phyloP scores from a whole-genome alignment of 2,888 invertebrate genomes.

The Acronicta psi region DNA sequence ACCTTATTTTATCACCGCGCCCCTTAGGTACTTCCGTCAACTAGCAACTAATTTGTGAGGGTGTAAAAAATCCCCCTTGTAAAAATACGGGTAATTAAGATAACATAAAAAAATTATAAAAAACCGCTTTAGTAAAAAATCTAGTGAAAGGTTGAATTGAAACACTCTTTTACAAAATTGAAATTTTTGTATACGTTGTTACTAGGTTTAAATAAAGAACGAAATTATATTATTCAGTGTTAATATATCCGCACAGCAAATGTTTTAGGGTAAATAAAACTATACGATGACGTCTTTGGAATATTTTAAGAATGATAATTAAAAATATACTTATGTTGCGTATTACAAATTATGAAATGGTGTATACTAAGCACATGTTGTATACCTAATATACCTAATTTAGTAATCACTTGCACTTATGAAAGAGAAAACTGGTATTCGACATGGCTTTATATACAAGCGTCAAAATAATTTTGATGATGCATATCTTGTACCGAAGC shows the following conservation, averaged over 20 bases:
- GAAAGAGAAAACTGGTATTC: neutral
- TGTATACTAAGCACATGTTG: neutral
- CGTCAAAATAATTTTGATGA: too few species aligned
- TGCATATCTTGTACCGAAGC: too few species aligned
- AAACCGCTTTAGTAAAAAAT: conserved; percentile 41
- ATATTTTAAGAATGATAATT: neutral
- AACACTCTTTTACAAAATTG: conserved; percentile 35
- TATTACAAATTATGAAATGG: neutral
- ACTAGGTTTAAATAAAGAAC: neutral
- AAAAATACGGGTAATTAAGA: conserved; percentile 66
- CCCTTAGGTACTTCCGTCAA: conserved; percentile 66
- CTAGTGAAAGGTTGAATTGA: neutral
- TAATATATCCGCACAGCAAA: neutral
- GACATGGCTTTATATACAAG: neutral
- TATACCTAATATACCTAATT: neutral
- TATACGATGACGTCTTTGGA: conserved; percentile 4
- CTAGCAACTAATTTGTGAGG: conserved; percentile 55
- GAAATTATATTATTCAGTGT: neutral
- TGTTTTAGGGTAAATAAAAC: neutral
- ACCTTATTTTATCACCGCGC: conserved; percentile 61
- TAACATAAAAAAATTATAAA: conserved; percentile 62
- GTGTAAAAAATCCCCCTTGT: conserved; percentile 69
- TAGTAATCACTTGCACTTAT: neutral
- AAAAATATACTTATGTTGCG: conserved; percentile 1
- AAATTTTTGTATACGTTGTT: conserved; percentile 7